Evolutionary conservation across 2,797 vertebrate species (phyloP).

Genomic region (Coregonus sp.): DNA sequence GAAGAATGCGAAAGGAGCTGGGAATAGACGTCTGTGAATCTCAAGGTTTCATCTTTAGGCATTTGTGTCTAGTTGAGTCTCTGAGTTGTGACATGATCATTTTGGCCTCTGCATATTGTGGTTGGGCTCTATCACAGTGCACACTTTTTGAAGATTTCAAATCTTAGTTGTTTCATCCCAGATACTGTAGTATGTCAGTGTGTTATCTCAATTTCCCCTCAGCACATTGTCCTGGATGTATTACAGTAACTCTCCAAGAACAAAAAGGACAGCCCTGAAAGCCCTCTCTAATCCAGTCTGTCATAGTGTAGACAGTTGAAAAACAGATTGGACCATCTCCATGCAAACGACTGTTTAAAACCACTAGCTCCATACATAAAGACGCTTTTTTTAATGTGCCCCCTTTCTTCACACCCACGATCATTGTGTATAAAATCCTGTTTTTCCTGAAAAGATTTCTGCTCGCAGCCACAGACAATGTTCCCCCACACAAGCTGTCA

Average conservation of each 20-base stretch:
- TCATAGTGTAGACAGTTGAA: conserved; percentile 65
- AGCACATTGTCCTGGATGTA: conserved; percentile 62
- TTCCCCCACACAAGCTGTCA: conserved; percentile 82
- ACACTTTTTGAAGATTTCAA: neutral
- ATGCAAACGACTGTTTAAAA: conserved; percentile 72
- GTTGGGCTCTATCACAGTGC: neutral
- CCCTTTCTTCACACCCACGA: conserved; percentile 81
- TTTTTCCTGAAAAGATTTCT: conserved; percentile 82
- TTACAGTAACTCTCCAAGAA: conserved; percentile 65
- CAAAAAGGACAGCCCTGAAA: conserved; percentile 72
- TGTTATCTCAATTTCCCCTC: conserved; percentile 50
- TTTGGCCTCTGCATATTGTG: neutral
- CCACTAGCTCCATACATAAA: conserved; percentile 72
- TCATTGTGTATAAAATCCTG: conserved; percentile 81
- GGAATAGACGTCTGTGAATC: conserved; percentile 5
- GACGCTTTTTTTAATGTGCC: conserved; percentile 77
- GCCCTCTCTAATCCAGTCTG: conserved; percentile 72
- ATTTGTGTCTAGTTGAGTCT: neutral
- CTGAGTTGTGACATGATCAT: neutral
- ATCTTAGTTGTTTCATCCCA: neutral
- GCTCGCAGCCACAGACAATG: conserved; percentile 79
- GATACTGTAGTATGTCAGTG: conserved; percentile 32
- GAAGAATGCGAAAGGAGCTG: conserved; percentile 31
- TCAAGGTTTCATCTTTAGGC: neutral
- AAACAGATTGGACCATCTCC: conserved; percentile 73